Conservation (phyloP, 2,113 vertebrate genomes). For the Mus spicilegus region DNA sequence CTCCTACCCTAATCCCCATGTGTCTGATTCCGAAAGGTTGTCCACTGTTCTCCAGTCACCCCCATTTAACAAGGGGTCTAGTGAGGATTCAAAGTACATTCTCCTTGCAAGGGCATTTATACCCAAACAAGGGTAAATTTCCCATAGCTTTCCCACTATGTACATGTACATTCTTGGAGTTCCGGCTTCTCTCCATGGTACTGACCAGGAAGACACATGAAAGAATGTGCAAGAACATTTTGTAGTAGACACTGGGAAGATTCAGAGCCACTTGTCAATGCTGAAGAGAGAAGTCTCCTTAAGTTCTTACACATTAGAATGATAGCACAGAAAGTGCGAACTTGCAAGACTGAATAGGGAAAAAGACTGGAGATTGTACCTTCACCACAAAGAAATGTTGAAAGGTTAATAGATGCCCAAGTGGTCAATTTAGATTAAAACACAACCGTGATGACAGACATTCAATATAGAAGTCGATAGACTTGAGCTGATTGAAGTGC, state of each 20-base stretch:
- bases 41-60: not conserved
- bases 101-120: not conserved
- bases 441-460: slow-evolving; percentile 62
- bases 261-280: not conserved
- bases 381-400: slow-evolving; percentile 52
- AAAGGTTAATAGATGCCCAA: slow-evolving; percentile 63
- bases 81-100: not conserved
- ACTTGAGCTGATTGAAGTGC: not conserved
- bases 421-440: slow-evolving; percentile 69
- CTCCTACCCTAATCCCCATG: not conserved
- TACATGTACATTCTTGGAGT: not conserved
- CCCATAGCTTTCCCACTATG: not conserved
- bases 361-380: slow-evolving; percentile 46
- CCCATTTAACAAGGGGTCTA: not conserved
- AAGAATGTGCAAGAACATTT: not conserved
- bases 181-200: not conserved
- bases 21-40: not conserved
- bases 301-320: not conserved
- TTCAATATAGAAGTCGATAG: slow-evolving; percentile 58
- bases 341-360: not conserved
- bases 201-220: not conserved
- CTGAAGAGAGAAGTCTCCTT: not conserved
- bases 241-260: not conserved
- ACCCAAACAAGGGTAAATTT: not conserved
- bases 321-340: slow-evolving; percentile 12